phyloP scores from a whole-genome alignment of 2,113 vertebrate species.

The Irena cyanogastra region DNA sequence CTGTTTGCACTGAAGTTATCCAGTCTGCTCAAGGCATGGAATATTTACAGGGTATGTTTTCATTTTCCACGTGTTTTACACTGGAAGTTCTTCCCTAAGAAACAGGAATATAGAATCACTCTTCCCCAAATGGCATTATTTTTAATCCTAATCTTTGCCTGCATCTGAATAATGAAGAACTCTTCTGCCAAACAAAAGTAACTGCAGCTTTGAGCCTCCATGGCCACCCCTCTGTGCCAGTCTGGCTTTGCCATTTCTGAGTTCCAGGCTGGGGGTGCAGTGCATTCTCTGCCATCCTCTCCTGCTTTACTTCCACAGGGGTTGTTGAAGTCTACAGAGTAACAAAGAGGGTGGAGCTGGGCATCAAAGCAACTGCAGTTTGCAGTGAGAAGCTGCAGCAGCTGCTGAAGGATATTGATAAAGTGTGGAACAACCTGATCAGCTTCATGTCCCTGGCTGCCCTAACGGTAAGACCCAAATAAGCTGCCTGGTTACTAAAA shows the following conservation, averaged over 20 bases:
- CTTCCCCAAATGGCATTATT: neutral
- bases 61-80: neutral
- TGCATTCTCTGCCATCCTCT: neutral
- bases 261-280: neutral
- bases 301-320: conserved; percentile 62
- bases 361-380: conserved; percentile 94
- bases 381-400: conserved; percentile 95
- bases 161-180: neutral
- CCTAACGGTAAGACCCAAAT: conserved; percentile 78
- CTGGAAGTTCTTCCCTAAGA: neutral
- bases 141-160: neutral
- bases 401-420: conserved; percentile 92
- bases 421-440: conserved; percentile 96
- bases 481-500: neutral
- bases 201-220: accelerated
- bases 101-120: neutral
- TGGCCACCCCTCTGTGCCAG: neutral
- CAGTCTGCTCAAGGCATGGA: conserved; percentile 98
- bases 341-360: conserved; percentile 91
- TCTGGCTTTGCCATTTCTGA: neutral
- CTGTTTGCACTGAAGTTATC: conserved; percentile 97
- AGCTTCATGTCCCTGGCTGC: conserved; percentile 97
- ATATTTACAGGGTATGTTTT: conserved; percentile 89
- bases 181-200: neutral
- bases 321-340: conserved; percentile 97